Evolutionary conservation across 2,888 invertebrate species (phyloP).

Genomic region (Campaea margaritaria): DNA sequence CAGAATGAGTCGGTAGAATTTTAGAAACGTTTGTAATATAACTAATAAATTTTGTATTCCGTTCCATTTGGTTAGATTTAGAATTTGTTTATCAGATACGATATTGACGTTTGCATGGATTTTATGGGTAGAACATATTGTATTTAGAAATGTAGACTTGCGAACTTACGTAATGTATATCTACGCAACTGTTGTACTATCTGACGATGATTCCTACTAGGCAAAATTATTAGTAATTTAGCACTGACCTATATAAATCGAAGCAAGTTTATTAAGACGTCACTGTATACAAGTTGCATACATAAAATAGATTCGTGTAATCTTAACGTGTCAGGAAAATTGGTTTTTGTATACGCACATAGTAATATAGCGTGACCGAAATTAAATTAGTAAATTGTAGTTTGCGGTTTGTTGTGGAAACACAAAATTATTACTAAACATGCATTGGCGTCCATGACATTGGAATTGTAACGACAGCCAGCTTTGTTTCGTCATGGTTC

Average conservation of each 20-base stretch:
- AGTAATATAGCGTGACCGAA: too few relatives aligned
- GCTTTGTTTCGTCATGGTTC: slow-evolving; percentile 40
- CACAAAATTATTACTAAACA: slow-evolving; percentile 20
- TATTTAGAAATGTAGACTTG: background rate
- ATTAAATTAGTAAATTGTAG: too few relatives aligned
- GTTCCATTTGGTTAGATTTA: slow-evolving; percentile 44
- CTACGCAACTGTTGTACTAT: background rate
- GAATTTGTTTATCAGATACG: slow-evolving; percentile 33
- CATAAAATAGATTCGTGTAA: too few relatives aligned
- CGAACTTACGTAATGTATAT: background rate
- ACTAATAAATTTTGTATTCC: slow-evolving; percentile 37
- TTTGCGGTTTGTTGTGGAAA: background rate
- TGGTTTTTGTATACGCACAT: too few relatives aligned
- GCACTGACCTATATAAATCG: slow-evolving; percentile 29
- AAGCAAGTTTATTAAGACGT: slow-evolving; percentile 19
- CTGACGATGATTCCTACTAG: background rate
- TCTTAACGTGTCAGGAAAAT: too few relatives aligned
- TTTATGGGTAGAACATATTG: slow-evolving; percentile 15
- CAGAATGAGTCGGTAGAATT: slow-evolving; percentile 45
- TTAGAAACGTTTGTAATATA: slow-evolving; percentile 41
- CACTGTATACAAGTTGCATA: too few relatives aligned
- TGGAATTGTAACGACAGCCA: slow-evolving; percentile 40
- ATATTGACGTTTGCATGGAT: slow-evolving; percentile 29
- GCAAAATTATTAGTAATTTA: slow-evolving; percentile 15
- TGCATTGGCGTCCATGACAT: slow-evolving; percentile 44